Evolutionary conservation across 1,140 invertebrate species (phyloP), one percentile per base, ranked within the genome.

Genomic region (Dendrolimus punctatus): DNA sequence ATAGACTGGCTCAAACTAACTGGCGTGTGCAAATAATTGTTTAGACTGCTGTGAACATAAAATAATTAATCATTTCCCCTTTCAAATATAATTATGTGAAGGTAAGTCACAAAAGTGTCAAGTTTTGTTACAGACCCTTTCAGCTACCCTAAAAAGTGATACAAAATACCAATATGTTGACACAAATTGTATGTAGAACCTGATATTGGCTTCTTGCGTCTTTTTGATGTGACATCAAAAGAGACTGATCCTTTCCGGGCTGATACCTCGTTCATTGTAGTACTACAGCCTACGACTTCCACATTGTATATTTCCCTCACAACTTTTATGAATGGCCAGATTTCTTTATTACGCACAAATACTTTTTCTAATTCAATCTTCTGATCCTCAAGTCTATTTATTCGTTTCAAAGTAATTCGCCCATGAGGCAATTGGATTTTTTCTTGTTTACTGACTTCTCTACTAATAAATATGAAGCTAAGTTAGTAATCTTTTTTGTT

Each of bases 301-400:
- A 71, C 64, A 78, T 80, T 78, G 74, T 75, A 54, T 57, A 42
- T 58, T 60, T 66, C 78, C 80, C 82, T 80, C 64, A 66, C 64
- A 76, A 80, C 70, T 77, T 73, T 74, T 75, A 69, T 85, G 71
- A 83, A 79, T 80, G 64, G 65, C 73, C 66, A 72, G 72, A 80
- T 74, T 76, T 82, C 76, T 80, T 81, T 83, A 83, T 85, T 80
- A 80, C 66, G 43, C 40, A 76, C 69, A 64, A 80, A 77, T 74
- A 71, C 68, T 73, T 85, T 67, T 79, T 76, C 80, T 83, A 84
- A 81, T 82, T 80, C 76, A 80, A 84, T 79, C 68, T 71, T 68
- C 71, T 82, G 70, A 86, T 79, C 79, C 79, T 71, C 55, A 58
- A 68, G 62, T 76, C 82, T 79, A 83, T 83, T 83, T 78, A 74